phyloP scores from a whole-genome alignment of 2,113 vertebrate species.

The Sisor rabdophorus region DNA sequence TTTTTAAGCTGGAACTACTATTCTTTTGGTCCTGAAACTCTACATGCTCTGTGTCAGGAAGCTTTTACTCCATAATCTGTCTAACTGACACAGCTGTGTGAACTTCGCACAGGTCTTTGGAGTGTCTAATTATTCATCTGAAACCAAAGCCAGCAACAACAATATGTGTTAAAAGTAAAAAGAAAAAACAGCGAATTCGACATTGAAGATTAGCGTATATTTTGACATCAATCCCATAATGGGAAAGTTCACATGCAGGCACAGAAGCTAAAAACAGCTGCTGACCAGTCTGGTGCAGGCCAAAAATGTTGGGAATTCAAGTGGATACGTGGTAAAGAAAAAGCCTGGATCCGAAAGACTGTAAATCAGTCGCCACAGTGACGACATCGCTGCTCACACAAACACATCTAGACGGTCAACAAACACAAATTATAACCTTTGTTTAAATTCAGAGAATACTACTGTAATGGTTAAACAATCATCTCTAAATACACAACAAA shows the following conservation, averaged over 20 bases:
- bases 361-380: constrained; percentile 15
- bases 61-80: not conserved
- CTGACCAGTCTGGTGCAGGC: constrained; percentile 29
- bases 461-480: not conserved
- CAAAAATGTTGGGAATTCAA: constrained; percentile 43
- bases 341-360: constrained; percentile 8
- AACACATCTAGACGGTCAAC: constrained; percentile 3
- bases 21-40: constrained; percentile 5
- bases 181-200: constrained; percentile 5
- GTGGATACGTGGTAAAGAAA: constrained; percentile 30
- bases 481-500: too few relatives aligned
- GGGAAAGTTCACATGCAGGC: constrained; percentile 42
- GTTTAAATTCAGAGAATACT: not conserved
- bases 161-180: not conserved
- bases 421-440: not conserved
- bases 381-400: not conserved
- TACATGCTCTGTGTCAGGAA: not conserved
- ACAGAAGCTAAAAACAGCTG: constrained; percentile 43
- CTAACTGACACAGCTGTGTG: not conserved
- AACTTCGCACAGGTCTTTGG: not conserved
- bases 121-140: not conserved
- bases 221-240: not conserved
- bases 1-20: not conserved
- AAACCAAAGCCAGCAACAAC: not conserved
- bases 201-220: not conserved